phyloP scores from a whole-genome alignment of 2,113 vertebrate genomes.

The Phodopus roborovskii region DNA sequence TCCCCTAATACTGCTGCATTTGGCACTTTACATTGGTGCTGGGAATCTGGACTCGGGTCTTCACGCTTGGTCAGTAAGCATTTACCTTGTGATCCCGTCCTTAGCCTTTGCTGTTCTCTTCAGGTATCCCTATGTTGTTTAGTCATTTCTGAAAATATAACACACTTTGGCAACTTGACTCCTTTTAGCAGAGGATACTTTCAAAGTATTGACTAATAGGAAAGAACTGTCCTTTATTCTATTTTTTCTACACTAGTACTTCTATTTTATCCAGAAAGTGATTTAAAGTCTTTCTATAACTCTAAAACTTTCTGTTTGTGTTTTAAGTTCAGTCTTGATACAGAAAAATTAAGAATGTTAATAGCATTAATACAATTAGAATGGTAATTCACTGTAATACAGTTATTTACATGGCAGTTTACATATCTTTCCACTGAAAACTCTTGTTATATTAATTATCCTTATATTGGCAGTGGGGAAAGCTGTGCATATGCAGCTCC shows the following conservation, averaged over 20 bases:
- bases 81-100: neutral
- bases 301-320: slow-evolving; percentile 37
- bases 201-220: neutral
- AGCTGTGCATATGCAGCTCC: neutral
- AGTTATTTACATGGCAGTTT: neutral
- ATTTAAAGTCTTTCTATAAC: slow-evolving; percentile 20
- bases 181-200: neutral
- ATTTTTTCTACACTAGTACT: slow-evolving; percentile 22
- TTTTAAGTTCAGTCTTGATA: slow-evolving; percentile 31
- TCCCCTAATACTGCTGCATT: neutral
- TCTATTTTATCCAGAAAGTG: slow-evolving; percentile 34
- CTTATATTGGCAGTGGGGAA: neutral
- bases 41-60: neutral
- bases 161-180: neutral
- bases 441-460: slow-evolving; percentile 53
- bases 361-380: neutral
- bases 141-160: neutral
- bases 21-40: neutral
- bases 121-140: neutral
- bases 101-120: neutral
- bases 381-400: neutral
- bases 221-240: neutral
- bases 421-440: neutral
- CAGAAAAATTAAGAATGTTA: neutral
- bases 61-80: neutral